Evolutionary conservation across 2,113 vertebrate genomes (phyloP).

Genomic region (Cololabis saira): DNA sequence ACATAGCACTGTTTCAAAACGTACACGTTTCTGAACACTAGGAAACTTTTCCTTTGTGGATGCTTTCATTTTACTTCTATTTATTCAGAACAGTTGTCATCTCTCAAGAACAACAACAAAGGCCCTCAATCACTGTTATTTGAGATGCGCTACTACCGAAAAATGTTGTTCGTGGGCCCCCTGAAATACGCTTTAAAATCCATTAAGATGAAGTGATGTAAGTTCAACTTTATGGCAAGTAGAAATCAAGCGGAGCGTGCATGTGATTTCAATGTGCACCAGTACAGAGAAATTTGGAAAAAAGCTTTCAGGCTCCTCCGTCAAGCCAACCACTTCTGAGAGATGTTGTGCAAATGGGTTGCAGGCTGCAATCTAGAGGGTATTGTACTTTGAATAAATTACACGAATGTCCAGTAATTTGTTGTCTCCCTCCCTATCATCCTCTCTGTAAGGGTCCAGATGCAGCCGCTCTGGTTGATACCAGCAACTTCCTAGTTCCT

Average conservation of each 20-base stretch:
- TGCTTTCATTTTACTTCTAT: conserved; percentile 2
- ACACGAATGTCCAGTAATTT: conserved; percentile 81
- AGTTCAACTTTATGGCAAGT: neutral
- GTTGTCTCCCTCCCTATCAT: conserved; percentile 54
- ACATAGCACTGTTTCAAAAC: conserved; percentile 22
- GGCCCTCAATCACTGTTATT: neutral
- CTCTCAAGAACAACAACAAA: neutral
- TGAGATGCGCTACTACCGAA: neutral
- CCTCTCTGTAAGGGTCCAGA: conserved; percentile 69
- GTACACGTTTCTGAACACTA: conserved; percentile 9
- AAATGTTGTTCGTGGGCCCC: too few species aligned
- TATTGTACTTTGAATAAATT: conserved; percentile 80
- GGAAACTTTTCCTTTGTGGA: neutral
- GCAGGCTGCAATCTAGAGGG: conserved; percentile 77
- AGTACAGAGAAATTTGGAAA: conserved; percentile 50
- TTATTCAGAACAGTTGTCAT: neutral
- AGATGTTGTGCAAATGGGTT: conserved; percentile 80
- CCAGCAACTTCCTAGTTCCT: conserved; percentile 32
- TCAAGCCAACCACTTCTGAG: conserved; percentile 69
- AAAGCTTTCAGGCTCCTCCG: conserved; percentile 50
- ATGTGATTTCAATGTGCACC: conserved; percentile 56
- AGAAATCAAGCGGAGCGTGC: conserved; percentile 35
- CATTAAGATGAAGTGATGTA: too few species aligned
- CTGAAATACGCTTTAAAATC: too few species aligned
- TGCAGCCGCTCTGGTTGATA: conserved; percentile 57